Conservation (phyloP, 2,888 invertebrate genomes). For the Eristalinus sepulchralis region DNA sequence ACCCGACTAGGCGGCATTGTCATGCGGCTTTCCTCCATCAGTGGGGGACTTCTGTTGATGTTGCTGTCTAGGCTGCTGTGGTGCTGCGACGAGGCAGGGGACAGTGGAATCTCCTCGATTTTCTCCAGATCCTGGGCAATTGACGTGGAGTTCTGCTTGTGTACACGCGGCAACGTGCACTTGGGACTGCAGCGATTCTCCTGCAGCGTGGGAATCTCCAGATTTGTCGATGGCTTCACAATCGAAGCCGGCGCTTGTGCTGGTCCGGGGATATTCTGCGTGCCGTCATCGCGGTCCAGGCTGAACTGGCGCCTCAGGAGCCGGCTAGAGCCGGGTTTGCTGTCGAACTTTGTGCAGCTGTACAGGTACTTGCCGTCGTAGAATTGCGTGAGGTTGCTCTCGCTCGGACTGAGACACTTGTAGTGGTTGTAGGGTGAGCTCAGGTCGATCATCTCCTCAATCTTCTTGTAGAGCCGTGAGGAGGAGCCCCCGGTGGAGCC, state of each 20-base stretch:
- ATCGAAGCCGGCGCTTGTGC: constrained; percentile 70
- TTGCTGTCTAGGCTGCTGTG: constrained; percentile 80
- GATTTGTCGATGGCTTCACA: constrained; percentile 76
- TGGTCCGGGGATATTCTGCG: constrained; percentile 75
- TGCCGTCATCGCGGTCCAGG: constrained; percentile 85
- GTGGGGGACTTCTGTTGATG: constrained; percentile 79
- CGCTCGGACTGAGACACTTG: constrained; percentile 86
- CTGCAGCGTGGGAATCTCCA: constrained; percentile 79
- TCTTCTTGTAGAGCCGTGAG: constrained; percentile 79
- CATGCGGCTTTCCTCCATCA: constrained; percentile 74
- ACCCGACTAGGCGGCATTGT: constrained; percentile 23
- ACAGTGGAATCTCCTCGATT: constrained; percentile 85
- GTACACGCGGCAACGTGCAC: constrained; percentile 79
- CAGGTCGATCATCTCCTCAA: constrained; percentile 83
- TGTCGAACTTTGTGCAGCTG: constrained; percentile 75
- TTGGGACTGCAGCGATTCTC: constrained; percentile 78
- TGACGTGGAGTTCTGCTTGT: constrained; percentile 87
- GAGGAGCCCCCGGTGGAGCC: constrained; percentile 79
- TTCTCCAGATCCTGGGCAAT: constrained; percentile 86
- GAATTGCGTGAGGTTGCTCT: constrained; percentile 81
- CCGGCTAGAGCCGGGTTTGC: constrained; percentile 81
- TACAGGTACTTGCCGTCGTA: constrained; percentile 79
- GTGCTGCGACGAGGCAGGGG: constrained; percentile 81
- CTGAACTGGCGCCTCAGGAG: constrained; percentile 86
- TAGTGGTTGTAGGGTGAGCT: constrained; percentile 89